Percentiles rank a stretch among this genome's conserved stretches.
Evolutionary conservation across 2,797 vertebrate genomes (phyloP).

Genomic region (Gymnocypris eckloni): DNA sequence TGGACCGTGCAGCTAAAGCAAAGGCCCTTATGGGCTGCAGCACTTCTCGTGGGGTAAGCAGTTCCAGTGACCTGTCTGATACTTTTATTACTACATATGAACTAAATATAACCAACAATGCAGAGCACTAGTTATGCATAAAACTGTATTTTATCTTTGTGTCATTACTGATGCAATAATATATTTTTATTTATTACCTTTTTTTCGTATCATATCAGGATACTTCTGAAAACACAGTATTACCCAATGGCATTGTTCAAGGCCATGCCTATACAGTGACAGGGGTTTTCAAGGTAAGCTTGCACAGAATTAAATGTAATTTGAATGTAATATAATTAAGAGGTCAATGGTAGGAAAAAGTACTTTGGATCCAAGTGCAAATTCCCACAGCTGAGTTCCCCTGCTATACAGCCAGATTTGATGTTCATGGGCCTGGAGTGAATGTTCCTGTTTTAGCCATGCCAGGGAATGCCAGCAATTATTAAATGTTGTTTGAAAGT

Average conservation of each 20-base stretch:
- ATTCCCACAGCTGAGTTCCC: no score
- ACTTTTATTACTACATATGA: neutral
- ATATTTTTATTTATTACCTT: neutral
- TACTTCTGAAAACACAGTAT: constrained; percentile 8
- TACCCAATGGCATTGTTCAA: constrained; percentile 73
- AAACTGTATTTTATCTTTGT: neutral
- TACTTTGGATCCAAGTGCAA: no score
- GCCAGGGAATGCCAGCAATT: no score
- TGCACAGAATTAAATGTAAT: neutral
- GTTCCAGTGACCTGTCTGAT: neutral
- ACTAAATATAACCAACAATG: neutral
- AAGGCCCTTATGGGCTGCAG: constrained; percentile 80
- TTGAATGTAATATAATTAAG: neutral
- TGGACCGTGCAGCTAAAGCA: constrained; percentile 74
- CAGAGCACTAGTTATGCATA: neutral
- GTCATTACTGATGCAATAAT: neutral
- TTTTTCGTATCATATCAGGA: constrained; percentile 38
- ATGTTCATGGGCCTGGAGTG: no score
- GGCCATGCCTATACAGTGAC: constrained; percentile 79
- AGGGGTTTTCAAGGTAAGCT: constrained; percentile 69
- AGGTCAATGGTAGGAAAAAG: neutral
- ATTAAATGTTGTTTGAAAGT: no score
- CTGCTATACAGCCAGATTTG: no score
- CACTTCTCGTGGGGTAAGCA: constrained; percentile 76
- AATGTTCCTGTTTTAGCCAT: no score